Evolutionary conservation across 2,797 vertebrate genomes (phyloP).

Genomic region (Petrocephalus sullivani): DNA sequence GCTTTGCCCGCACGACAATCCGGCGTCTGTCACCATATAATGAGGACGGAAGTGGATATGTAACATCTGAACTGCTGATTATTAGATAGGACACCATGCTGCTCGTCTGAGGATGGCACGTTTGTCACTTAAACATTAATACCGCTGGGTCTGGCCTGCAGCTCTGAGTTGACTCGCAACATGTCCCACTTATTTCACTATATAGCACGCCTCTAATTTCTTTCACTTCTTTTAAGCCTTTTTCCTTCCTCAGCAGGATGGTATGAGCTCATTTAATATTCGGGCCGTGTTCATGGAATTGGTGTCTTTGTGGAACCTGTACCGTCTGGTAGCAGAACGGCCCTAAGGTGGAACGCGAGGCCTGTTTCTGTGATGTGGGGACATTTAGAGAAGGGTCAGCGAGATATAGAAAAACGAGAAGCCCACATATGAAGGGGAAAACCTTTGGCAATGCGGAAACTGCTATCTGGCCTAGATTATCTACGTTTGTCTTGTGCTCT

Average conservation of each 20-base stretch:
- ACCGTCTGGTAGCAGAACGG: neutral
- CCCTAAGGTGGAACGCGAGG: neutral
- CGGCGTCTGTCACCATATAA: neutral
- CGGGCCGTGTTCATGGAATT: neutral
- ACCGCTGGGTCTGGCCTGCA: neutral
- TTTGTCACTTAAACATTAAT: neutral
- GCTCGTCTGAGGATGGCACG: neutral
- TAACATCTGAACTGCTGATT: neutral
- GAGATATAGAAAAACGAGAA: neutral
- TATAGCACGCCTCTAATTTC: neutral
- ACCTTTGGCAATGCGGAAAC: neutral
- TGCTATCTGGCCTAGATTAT: neutral
- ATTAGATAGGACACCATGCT: neutral
- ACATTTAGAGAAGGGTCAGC: conserved; percentile 8
- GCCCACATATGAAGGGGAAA: neutral
- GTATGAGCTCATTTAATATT: neutral
- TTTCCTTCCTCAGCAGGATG: neutral
- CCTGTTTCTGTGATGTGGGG: neutral
- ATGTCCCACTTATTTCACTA: neutral
- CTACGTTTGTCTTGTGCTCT: neutral
- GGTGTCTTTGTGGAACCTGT: neutral
- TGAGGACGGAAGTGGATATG: neutral
- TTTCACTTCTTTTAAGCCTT: neutral
- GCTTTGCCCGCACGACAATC: neutral
- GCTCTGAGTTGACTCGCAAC: neutral